These are phyloP conservation scores for Ictalurus punctatus DNA, from an alignment of 2,113 vertebrate species.

Conservation along the genomic window DNA sequence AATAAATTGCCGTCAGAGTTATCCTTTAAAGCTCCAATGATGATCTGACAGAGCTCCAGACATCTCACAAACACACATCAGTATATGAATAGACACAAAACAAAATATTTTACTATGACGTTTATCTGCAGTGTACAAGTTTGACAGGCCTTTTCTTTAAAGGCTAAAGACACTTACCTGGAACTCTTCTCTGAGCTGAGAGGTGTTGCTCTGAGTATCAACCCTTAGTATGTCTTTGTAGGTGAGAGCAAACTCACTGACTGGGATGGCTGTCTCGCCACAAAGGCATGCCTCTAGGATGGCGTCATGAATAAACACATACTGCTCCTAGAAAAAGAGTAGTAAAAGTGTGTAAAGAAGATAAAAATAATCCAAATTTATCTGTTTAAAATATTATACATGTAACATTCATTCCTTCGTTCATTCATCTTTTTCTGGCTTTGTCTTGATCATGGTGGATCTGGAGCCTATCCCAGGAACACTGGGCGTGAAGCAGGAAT, in stretches of 20 bases:
- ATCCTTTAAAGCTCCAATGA: neutral
- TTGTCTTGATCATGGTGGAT: neutral
- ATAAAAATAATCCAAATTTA: neutral
- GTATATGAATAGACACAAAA: neutral
- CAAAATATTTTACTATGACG: neutral
- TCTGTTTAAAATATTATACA: conserved; percentile 8
- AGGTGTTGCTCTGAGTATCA: conserved; percentile 94
- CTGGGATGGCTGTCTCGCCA: conserved; percentile 90
- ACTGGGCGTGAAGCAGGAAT: neutral
- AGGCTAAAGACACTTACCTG: conserved; percentile 74
- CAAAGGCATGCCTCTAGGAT: conserved; percentile 95
- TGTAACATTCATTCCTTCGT: neutral
- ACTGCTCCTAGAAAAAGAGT: conserved; percentile 81
- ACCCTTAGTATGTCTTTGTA: conserved; percentile 95
- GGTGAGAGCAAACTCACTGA: conserved; percentile 85
- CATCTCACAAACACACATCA: neutral
- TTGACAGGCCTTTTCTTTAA: neutral
- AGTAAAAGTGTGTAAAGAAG: neutral
- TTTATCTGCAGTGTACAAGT: neutral
- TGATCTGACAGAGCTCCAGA: neutral
- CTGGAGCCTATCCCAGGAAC: neutral
- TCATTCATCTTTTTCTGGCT: neutral
- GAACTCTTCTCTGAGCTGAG: conserved; percentile 91
- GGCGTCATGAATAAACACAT: conserved; percentile 94
- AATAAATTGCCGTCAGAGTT: neutral